Base-by-base conservation (phyloP, 2,113 vertebrate genomes). In the Mohoua ochrocephala region DNA sequence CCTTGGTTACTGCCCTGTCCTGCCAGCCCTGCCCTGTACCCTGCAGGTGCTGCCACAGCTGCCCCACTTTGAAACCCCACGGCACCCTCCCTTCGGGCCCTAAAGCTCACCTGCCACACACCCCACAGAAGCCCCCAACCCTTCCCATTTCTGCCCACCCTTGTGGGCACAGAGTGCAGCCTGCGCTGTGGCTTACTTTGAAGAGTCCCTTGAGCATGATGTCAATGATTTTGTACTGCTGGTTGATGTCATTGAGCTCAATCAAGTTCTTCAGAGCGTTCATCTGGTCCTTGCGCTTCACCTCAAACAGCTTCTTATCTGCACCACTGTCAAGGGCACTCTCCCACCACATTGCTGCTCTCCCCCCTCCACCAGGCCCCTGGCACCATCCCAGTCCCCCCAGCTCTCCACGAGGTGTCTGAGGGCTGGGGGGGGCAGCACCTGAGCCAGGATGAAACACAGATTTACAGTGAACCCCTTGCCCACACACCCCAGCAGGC, bases 151-250 rank as follows among this genome's bases (percentile, higher is more conserved):
- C 52, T 69, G 69, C 60, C 39, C 54, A 14, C n/a, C 24, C 26
- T 41, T 42, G 41, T 33, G 10, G 18, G 33, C 27, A 49, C 0
- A 0, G 17, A 61, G 49, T 21, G 23, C 1, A 4, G 69, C 61
- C 56, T 2, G 0, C 2, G 10, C 50, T 39, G 67, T 31, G 19
- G 33, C 94, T 92, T 84, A 99, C 99, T 99, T 99, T 99, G 94
- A 99, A 99, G 57, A 99, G 99, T 27, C 99, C 99, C 96, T 99
- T 99, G 87, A 99, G 98, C 99, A 99, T 99, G 98, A 99, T 99
- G 94, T 99, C 99, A 16, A 99, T 99, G 97, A 99, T 99, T 98
- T 99, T 99, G 97, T 99, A 99, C 96, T 99, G 99, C 97, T 99
- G 99, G 98, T 99, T 99, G 95, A 99, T 93, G 47, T 99, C 99